phyloP scores from a whole-genome alignment of 2,797 vertebrate species.

The Paedocypris micromegethes region DNA sequence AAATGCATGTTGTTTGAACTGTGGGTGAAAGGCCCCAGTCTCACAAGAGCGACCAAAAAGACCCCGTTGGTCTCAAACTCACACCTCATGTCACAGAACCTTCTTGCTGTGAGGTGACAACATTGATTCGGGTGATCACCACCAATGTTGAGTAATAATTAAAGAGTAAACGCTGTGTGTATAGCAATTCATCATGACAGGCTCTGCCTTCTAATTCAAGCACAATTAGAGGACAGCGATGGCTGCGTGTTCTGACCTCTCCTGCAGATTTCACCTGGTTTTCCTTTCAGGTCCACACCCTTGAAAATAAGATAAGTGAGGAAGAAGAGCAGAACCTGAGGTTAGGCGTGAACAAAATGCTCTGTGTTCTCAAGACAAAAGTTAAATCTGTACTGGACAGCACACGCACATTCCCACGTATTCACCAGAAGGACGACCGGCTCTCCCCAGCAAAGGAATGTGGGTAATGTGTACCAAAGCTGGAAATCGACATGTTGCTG shows the following conservation, averaged over 20 bases:
- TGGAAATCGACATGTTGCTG: constrained; percentile 46
- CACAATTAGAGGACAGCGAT: constrained; percentile 20
- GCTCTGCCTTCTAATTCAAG: constrained; percentile 19
- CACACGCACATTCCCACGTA: constrained; percentile 13
- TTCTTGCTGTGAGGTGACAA: too few relatives aligned
- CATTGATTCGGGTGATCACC: too few relatives aligned
- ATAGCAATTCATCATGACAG: constrained; percentile 17
- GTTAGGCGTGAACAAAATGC: neutral
- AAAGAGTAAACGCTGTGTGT: constrained; percentile 6
- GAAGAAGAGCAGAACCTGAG: constrained; percentile 12
- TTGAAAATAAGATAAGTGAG: neutral
- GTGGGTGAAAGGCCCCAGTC: too few relatives aligned
- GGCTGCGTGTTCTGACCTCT: neutral
- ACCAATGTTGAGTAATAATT: neutral
- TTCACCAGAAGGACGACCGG: constrained; percentile 26
- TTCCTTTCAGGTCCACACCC: constrained; percentile 4
- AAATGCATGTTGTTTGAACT: too few relatives aligned
- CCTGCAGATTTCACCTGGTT: neutral
- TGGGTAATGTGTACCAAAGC: constrained; percentile 57
- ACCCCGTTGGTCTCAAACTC: too few relatives aligned
- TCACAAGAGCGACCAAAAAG: too few relatives aligned
- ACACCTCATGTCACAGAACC: too few relatives aligned
- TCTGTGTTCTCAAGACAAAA: constrained; percentile 16
- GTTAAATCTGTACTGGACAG: constrained; percentile 22
- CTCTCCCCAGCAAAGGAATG: constrained; percentile 50